Conservation (phyloP, 2,797 vertebrate genomes). For the Allochrocebus solatus region DNA sequence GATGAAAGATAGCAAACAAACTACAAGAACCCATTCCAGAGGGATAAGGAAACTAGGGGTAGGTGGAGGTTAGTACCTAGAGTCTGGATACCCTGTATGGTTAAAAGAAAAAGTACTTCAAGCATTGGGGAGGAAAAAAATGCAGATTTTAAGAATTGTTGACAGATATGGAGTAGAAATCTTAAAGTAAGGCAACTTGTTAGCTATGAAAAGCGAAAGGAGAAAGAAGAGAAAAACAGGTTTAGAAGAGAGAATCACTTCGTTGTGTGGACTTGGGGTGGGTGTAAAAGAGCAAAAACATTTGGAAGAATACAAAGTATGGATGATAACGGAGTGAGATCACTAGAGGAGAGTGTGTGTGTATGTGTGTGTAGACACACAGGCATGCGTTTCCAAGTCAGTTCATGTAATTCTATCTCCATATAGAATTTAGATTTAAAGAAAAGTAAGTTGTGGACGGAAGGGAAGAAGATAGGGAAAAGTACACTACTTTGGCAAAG, state of each 20-base stretch:
- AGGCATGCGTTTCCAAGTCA: background rate
- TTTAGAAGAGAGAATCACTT: background rate
- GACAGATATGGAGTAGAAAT: background rate
- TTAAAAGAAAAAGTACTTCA: background rate
- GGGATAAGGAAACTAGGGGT: conserved; percentile 13
- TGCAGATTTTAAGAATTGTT: background rate
- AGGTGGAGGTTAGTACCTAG: conserved; percentile 44
- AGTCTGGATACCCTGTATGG: background rate
- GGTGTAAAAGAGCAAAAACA: background rate
- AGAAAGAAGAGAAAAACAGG: background rate
- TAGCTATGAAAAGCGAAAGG: background rate
- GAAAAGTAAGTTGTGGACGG: background rate
- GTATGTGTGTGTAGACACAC: too few relatives aligned
- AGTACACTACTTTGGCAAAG: background rate
- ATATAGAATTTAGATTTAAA: background rate
- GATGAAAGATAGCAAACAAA: conserved; percentile 25
- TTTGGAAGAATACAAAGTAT: background rate
- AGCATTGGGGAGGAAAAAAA: background rate
- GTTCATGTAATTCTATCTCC: background rate
- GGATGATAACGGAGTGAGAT: background rate
- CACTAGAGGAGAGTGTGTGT: background rate
- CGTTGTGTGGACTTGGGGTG: background rate
- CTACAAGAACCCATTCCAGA: conserved; percentile 39
- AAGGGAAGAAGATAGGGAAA: background rate
- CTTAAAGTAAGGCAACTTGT: background rate